Conservation (phyloP, 2,797 vertebrate genomes). For the Hippocampus kuda region DNA sequence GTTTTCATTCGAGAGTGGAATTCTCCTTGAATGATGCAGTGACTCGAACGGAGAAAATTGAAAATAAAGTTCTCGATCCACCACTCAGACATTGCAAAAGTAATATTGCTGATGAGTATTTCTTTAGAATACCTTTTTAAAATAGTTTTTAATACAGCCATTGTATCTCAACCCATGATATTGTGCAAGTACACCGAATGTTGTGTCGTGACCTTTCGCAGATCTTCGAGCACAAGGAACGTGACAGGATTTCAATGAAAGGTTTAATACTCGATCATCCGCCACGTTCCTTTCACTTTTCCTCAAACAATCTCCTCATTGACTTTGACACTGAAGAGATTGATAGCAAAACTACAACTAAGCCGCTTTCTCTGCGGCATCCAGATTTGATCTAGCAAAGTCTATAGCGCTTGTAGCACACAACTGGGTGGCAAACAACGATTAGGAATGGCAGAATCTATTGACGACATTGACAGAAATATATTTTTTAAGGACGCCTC, state of each 20-base stretch:
- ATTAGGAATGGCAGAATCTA: constrained; percentile 94
- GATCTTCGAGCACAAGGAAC: neutral
- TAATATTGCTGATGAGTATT: no score
- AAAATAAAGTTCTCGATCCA: neutral
- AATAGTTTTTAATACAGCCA: no score
- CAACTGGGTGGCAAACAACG: constrained; percentile 58
- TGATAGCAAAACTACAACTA: neutral
- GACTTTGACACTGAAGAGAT: neutral
- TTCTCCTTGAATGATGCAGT: neutral
- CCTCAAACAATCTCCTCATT: neutral
- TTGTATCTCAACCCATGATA: neutral
- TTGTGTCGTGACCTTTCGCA: neutral
- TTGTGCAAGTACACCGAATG: neutral
- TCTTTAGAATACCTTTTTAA: no score
- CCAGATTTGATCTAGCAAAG: constrained; percentile 9
- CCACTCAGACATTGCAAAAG: neutral
- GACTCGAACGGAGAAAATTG: neutral
- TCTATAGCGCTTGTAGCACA: constrained; percentile 41
- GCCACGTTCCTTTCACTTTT: neutral
- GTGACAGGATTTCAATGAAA: neutral
- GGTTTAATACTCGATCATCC: neutral
- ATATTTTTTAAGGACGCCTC: neutral
- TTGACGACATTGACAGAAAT: constrained; percentile 60
- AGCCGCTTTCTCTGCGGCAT: neutral
- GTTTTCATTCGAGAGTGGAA: neutral